Conservation (phyloP, 2,888 invertebrate genomes). For the Chromoteleia sp. region DNA sequence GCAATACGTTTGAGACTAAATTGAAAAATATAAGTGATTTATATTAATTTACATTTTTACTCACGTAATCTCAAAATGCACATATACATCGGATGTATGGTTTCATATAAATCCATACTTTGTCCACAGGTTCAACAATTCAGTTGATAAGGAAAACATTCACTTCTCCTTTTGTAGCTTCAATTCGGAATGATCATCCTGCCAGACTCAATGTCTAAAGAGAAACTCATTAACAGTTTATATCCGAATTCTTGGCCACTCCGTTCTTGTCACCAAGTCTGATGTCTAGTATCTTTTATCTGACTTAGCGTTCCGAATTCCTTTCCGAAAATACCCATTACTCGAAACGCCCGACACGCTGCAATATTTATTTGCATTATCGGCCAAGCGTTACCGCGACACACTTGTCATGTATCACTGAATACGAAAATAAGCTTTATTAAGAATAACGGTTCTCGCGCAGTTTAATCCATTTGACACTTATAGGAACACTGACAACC, state of each 20-base stretch:
- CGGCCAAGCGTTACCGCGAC: constrained; percentile 34
- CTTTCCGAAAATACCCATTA: constrained; percentile 70
- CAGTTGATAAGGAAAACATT: too few species aligned
- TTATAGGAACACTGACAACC: too few species aligned
- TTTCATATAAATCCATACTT: too few species aligned
- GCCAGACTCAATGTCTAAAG: constrained; percentile 37
- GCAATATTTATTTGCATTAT: constrained; percentile 67
- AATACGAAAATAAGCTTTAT: constrained; percentile 49
- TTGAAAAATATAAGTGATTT: too few species aligned
- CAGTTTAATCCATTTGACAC: too few species aligned
- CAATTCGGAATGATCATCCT: background rate
- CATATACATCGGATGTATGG: too few species aligned
- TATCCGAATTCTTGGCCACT: constrained; percentile 72
- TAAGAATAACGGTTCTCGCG: constrained; percentile 8
- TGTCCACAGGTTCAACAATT: too few species aligned
- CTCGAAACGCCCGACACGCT: constrained; percentile 56
- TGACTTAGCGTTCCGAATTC: constrained; percentile 65
- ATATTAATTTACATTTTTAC: too few species aligned
- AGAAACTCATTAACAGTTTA: constrained; percentile 72
- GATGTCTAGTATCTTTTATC: constrained; percentile 68
- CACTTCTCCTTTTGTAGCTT: too few species aligned
- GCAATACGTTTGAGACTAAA: too few species aligned
- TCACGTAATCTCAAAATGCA: too few species aligned
- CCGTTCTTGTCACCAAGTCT: constrained; percentile 71
- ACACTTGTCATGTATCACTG: constrained; percentile 36